Evolutionary conservation across 2,888 invertebrate genomes (phyloP).

Genomic region (Malthinus seriepunctatus): DNA sequence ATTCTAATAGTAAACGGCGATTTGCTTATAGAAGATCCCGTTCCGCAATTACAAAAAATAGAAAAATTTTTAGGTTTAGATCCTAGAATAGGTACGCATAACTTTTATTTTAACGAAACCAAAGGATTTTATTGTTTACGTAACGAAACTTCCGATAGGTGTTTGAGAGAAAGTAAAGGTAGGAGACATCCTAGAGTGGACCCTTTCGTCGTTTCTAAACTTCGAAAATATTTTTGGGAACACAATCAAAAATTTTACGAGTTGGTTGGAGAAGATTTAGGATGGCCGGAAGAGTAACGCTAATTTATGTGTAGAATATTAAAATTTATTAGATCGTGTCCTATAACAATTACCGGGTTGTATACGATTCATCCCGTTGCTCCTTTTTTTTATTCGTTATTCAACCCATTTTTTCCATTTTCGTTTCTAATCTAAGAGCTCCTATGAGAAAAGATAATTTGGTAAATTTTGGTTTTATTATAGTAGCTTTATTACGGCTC

Average conservation of each 20-base stretch:
- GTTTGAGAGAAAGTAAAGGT: slow-evolving; percentile 82
- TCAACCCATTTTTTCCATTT: no score
- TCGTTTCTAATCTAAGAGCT: no score
- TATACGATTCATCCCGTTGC: no score
- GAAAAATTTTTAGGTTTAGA: slow-evolving; percentile 83
- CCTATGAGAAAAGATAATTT: no score
- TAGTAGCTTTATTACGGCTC: no score
- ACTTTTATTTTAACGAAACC: slow-evolving; percentile 96
- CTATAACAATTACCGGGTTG: slow-evolving; percentile 16
- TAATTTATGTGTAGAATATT: slow-evolving; percentile 24
- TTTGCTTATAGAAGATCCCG: slow-evolving; percentile 86
- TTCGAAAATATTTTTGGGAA: slow-evolving; percentile 85
- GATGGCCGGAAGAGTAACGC: slow-evolving; percentile 87
- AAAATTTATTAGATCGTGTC: slow-evolving; percentile 11
- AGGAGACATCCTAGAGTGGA: slow-evolving; percentile 84
- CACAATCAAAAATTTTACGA: slow-evolving; percentile 93
- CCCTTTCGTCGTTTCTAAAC: slow-evolving; percentile 75
- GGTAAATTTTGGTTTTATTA: no score
- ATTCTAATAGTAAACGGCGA: slow-evolving; percentile 95
- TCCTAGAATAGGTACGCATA: slow-evolving; percentile 74
- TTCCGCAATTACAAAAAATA: slow-evolving; percentile 82
- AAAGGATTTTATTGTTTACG: slow-evolving; percentile 95
- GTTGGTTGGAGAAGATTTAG: slow-evolving; percentile 88
- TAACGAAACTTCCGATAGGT: slow-evolving; percentile 81
- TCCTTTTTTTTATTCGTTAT: no score